Evolutionary conservation across 2,888 invertebrate genomes (phyloP).

Genomic region (Eretmocerus hayati): DNA sequence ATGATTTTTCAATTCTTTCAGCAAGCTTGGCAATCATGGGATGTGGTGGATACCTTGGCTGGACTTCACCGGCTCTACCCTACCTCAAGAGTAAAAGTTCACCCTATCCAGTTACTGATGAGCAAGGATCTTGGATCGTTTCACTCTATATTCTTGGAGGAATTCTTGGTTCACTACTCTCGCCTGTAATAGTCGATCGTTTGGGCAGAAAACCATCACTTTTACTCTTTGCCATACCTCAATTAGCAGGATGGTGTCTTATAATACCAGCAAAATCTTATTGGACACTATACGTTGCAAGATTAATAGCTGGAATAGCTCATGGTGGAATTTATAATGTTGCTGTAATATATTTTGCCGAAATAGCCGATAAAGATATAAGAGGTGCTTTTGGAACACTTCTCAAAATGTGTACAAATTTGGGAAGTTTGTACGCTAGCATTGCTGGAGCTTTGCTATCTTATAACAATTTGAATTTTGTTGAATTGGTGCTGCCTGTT

Average conservation of each 20-base stretch:
- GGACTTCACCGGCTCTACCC: constrained; percentile 39
- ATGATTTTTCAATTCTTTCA: too few species aligned
- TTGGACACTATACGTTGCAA: constrained; percentile 40
- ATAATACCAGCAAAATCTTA: constrained; percentile 32
- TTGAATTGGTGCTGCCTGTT: constrained; percentile 53
- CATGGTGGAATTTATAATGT: constrained; percentile 48
- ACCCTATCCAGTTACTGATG: constrained; percentile 30
- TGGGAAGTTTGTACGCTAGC: constrained; percentile 41
- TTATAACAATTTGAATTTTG: constrained; percentile 49
- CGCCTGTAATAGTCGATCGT: constrained; percentile 32
- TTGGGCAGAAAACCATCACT: constrained; percentile 37
- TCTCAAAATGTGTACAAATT: constrained; percentile 49
- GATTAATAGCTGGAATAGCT: constrained; percentile 48
- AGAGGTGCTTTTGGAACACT: constrained; percentile 54
- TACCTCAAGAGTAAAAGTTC: constrained; percentile 30
- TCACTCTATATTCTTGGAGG: constrained; percentile 36
- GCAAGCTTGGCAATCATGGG: constrained; percentile 36
- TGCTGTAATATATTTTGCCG: constrained; percentile 55
- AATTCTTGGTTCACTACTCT: constrained; percentile 32
- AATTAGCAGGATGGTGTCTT: constrained; percentile 35
- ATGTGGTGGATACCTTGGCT: constrained; percentile 36
- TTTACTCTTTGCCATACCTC: constrained; percentile 33
- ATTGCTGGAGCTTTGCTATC: constrained; percentile 46
- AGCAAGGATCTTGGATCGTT: constrained; percentile 37
- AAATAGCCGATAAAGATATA: constrained; percentile 53